phyloP scores from a whole-genome alignment of 2,888 invertebrate species.

The Acanthosoma haemorrhoidale region DNA sequence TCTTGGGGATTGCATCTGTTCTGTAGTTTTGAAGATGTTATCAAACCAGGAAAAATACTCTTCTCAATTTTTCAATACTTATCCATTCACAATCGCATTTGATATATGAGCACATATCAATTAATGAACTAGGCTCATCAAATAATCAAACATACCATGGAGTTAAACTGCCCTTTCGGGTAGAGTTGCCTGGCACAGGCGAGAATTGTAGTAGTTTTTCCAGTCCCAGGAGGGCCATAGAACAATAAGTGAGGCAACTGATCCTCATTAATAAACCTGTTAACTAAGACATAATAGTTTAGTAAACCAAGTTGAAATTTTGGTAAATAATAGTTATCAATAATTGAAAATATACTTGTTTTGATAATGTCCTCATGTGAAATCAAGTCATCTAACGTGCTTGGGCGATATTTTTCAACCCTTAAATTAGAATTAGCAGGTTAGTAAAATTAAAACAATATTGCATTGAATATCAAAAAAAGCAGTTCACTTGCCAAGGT shows the following conservation, averaged over 20 bases:
- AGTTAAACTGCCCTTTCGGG: conserved; percentile 79
- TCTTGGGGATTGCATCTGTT: too few species aligned
- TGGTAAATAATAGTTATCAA: conserved; percentile 11
- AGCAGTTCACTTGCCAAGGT: not conserved
- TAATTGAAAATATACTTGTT: conserved; percentile 69
- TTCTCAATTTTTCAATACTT: too few species aligned
- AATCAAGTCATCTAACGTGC: conserved; percentile 82
- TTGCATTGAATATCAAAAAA: not conserved
- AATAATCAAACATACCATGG: conserved; percentile 64
- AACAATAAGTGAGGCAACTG: conserved; percentile 92
- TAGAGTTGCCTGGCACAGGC: conserved; percentile 93
- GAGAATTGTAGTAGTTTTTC: conserved; percentile 95
- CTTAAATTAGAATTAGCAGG: conserved; percentile 49
- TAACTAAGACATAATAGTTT: conserved; percentile 52
- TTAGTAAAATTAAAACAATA: not conserved
- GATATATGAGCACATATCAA: too few species aligned
- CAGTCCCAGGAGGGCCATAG: conserved; percentile 98
- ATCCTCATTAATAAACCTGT: conserved; percentile 81
- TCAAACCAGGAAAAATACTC: too few species aligned
- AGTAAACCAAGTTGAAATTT: not conserved
- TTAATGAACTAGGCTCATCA: too few species aligned
- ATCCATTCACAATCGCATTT: too few species aligned
- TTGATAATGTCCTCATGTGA: conserved; percentile 95
- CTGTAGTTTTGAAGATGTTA: too few species aligned
- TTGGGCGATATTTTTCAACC: conserved; percentile 98